Evolutionary conservation across 2,888 invertebrate genomes (phyloP), one percentile per base, ranked within the genome.

Genomic region (Noctua janthe): DNA sequence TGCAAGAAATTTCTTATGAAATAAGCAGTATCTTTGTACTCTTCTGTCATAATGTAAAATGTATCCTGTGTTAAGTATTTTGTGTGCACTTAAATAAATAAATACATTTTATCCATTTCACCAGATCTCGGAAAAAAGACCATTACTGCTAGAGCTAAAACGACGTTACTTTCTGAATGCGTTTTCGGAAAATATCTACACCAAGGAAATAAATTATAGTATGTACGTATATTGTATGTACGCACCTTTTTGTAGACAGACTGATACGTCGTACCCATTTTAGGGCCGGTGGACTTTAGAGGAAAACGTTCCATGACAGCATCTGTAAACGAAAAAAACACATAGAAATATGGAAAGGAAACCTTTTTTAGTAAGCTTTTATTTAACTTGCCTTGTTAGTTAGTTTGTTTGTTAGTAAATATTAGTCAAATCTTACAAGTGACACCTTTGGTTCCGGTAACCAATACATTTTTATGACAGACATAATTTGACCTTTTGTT

Each of bases 181-280:
- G 20, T 49, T 23, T 77, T 49, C 23, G 54, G 11, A 49, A n/a
- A 39, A 51, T 51, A 29, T 39, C 17, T n/a, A 49, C 15, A 74
- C 13, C 59, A 43, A 23, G 17, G 13, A 54, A 64, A 70, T 17
- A 80, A n/a, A 80, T 43, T 11, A 39, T 4, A 3, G 3, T 56
- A 67, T 11, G 11, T 43, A n/a, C n/a, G 6, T n/a, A 6, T 29
- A 29, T 64, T 54, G n/a, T 43, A 56, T 20, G 20, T 35, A 85
- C 88, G 82, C 92, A 97, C 97, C 95, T 96, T 97, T 91, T 96
- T 97, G 81, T 93, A 95, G 73, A 96, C 96, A 2, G 97, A 97
- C 89, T 97, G 97, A 86, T 97, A 97, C n/a, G 96, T 96, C 62
- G 95, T 91, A 71, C 93, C 92, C 94, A 95, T 93, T 90, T 95